Percentiles rank a stretch among this genome's conserved stretches.
phyloP scores from a whole-genome alignment of 2,797 vertebrate species.

The Mus minutoides region DNA sequence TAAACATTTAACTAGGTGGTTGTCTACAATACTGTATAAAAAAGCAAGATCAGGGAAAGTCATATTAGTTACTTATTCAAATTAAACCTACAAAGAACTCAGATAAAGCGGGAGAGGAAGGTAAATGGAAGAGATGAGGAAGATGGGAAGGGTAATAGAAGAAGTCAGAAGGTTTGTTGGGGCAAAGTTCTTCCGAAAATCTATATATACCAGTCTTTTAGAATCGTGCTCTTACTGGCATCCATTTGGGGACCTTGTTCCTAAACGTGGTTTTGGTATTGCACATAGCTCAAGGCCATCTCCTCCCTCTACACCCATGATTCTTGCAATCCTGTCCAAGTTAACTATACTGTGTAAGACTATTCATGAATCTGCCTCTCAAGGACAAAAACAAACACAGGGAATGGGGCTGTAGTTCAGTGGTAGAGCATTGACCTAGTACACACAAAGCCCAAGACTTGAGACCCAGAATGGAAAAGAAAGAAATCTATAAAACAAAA shows the following conservation, averaged over 20 bases:
- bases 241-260: background rate
- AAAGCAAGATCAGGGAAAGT: background rate
- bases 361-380: background rate
- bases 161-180: background rate
- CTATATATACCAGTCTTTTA: background rate
- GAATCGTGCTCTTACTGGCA: background rate
- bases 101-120: background rate
- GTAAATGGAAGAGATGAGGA: background rate
- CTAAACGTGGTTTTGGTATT: slow-evolving; percentile 23
- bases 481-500: background rate
- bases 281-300: background rate
- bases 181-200: background rate
- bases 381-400: background rate
- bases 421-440: background rate
- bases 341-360: background rate
- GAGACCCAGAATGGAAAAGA: background rate
- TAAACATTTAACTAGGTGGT: slow-evolving; percentile 25
- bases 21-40: background rate
- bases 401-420: background rate
- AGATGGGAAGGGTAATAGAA: background rate
- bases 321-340: background rate
- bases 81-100: background rate
- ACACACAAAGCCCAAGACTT: background rate
- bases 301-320: background rate
- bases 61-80: slow-evolving; percentile 42